Evolutionary conservation across 2,888 invertebrate genomes (phyloP), one percentile per base, ranked within the genome.

Genomic region (Lasioglossum zephyrum): DNA sequence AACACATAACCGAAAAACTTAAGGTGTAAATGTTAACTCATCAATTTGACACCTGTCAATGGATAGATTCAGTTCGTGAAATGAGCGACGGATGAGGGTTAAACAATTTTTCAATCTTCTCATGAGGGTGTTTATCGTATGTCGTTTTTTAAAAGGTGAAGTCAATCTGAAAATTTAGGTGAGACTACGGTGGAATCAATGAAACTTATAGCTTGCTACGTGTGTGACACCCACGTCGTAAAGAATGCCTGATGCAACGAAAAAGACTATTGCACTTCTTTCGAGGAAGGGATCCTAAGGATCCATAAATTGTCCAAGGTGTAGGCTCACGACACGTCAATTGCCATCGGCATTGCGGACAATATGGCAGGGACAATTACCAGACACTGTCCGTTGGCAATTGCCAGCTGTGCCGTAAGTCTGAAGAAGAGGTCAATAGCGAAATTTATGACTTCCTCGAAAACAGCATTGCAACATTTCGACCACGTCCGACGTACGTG

Each of bases 251-350:
- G 63, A 63, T 36, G 63, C 31, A 63, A 63, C 63, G 18, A 63
- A 63, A 63, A 63, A 63, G 57, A 18, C 63, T 63, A 63, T 36
- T 18, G 31, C 63, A 63, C 31, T 63, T 63, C 63, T 63, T 36
- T 63, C 31, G 6, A 63, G 63, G 6, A 31, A 18, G 18, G 31
- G 18, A 36, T 1, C 36, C 8, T 63, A 63, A 31, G 36, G 18
- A 18, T 63, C 63, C 31, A 63, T 63, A 63, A 63, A 63, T 63
- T 63, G 16, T 63, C 31, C 6, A 63, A 36, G 63, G 63, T 63
- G 63, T 63, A 63, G 63, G 83, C 73, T 53, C 39, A 22, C 18
- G 36, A 36, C 31, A 39, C 49, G 79, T 69, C 22, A 53, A 31
- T 69, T 26, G 57, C 39, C 22, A n/a, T 36, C 9, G 70, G 22